Percentiles rank a stretch among this genome's conserved stretches.
phyloP scores from a whole-genome alignment of 2,888 invertebrate species.

The Eilema griseolum region DNA sequence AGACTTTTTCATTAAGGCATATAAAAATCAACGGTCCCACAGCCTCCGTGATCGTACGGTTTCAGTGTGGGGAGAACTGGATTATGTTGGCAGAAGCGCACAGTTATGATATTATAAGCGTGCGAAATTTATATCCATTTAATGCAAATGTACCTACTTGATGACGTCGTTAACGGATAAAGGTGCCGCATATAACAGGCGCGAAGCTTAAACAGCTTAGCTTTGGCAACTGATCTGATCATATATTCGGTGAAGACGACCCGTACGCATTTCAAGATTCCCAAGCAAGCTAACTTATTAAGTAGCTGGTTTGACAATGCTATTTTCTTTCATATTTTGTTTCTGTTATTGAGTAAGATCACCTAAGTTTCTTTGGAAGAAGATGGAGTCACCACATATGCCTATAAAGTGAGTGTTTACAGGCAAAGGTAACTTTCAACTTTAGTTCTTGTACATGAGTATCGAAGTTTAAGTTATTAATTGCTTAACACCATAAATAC shows the following conservation, averaged over 20 bases:
- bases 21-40: conserved; percentile 62
- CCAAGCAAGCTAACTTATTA: neutral
- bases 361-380: neutral
- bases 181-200: conserved; percentile 14
- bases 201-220: neutral
- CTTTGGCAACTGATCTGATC: neutral
- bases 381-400: too few relatives aligned
- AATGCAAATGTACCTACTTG: conserved; percentile 35
- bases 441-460: too few relatives aligned
- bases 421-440: too few relatives aligned
- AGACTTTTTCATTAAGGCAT: conserved; percentile 13
- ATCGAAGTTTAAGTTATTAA: too few relatives aligned
- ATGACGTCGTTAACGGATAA: conserved; percentile 24
- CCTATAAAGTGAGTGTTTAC: too few relatives aligned
- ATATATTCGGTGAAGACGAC: neutral
- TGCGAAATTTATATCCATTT: conserved; percentile 45
- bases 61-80: conserved; percentile 50
- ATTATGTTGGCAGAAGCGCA: conserved; percentile 26
- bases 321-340: neutral
- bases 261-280: neutral
- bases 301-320: neutral
- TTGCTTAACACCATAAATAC: too few relatives aligned
- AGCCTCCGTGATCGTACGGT: conserved; percentile 63
- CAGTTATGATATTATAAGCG: conserved; percentile 40
- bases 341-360: neutral